Evolutionary conservation across 2,888 invertebrate genomes (phyloP).

Genomic region (Nymphalis urticae): DNA sequence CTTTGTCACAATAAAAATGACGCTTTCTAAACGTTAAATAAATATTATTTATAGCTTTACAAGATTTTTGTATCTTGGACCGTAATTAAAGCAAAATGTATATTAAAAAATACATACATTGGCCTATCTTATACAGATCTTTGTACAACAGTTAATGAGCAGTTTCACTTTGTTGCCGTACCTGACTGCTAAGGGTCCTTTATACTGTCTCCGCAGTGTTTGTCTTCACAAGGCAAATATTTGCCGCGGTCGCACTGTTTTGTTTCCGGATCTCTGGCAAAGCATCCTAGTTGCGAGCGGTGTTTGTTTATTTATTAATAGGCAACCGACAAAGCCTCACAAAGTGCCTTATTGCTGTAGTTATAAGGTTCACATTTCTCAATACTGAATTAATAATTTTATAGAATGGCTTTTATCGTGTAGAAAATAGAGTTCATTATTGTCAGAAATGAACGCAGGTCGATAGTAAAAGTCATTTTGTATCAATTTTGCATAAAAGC

Average conservation of each 20-base stretch:
- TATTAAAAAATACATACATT: constrained; percentile 10
- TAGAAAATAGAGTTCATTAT: not conserved
- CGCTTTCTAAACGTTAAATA: no score
- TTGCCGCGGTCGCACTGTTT: constrained; percentile 35
- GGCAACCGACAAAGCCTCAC: constrained; percentile 10
- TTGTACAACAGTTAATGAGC: constrained; percentile 30
- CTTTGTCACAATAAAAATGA: not conserved
- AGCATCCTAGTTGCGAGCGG: constrained; percentile 25
- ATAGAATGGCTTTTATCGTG: not conserved
- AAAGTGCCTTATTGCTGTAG: not conserved
- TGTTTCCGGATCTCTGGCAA: constrained; percentile 28
- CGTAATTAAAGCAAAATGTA: not conserved
- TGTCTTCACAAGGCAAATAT: constrained; percentile 34
- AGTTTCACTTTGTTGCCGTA: constrained; percentile 27
- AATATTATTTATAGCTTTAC: not conserved
- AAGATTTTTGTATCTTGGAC: not conserved
- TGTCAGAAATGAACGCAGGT: not conserved
- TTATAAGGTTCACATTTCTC: not conserved
- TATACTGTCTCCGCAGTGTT: constrained; percentile 19
- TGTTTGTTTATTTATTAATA: constrained; percentile 25
- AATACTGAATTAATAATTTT: not conserved
- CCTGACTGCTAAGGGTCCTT: constrained; percentile 23
- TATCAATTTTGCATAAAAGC: not conserved
- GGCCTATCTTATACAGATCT: constrained; percentile 21
- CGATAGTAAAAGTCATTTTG: not conserved